These are phyloP conservation scores for Sebastes reedi DNA, from an alignment of 2,797 vertebrate genomes.

Conservation along the genomic window DNA sequence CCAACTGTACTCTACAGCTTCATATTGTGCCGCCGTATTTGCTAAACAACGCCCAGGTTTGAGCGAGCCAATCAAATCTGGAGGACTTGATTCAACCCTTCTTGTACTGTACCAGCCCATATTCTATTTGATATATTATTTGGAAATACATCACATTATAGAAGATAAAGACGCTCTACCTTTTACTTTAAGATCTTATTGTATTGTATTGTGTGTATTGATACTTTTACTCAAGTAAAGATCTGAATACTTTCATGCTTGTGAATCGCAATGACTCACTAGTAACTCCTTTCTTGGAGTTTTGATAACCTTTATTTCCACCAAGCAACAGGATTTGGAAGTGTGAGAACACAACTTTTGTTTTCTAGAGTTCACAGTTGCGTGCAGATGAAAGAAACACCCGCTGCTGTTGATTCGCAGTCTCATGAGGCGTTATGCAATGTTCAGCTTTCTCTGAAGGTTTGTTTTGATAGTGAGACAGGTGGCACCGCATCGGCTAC, in stretches of 20 bases:
- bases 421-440: constrained; percentile 38
- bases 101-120: no score
- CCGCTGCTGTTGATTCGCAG: constrained; percentile 17
- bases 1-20: not conserved
- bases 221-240: not conserved
- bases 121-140: not conserved
- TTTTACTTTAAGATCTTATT: not conserved
- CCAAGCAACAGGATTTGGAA: not conserved
- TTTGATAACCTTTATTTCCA: not conserved
- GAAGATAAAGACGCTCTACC: not conserved
- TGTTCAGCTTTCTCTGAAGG: constrained; percentile 45
- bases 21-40: not conserved
- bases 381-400: constrained; percentile 38
- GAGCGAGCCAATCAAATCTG: not conserved
- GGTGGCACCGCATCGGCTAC: constrained; percentile 50
- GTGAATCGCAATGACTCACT: not conserved
- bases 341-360: constrained; percentile 3
- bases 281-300: not conserved
- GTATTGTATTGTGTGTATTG: not conserved
- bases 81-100: not conserved
- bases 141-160: not conserved
- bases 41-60: not conserved
- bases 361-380: constrained; percentile 14
- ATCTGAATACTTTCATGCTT: not conserved
- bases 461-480: constrained; percentile 48